Evolutionary conservation across 2,888 invertebrate genomes (phyloP), one percentile per base, ranked within the genome.

Genomic region (Lasius platythorax): DNA sequence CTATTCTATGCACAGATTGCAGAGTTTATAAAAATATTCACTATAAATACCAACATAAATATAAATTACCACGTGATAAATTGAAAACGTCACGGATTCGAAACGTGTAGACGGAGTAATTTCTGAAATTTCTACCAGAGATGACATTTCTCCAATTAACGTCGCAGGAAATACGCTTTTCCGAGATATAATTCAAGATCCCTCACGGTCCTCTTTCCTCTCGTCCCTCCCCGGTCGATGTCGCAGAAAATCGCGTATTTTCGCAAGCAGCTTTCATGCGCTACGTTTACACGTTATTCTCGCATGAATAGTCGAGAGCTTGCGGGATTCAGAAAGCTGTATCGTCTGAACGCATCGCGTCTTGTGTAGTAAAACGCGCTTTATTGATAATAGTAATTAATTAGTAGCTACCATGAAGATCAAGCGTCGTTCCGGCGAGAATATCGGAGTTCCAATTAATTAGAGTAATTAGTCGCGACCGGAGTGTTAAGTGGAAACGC

Each of bases 381-480:
- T 40, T 53, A 68, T 76, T 89, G 73, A 87, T 90, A 90, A 90
- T 87, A 87, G 91, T 86, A 89, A 91, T 90, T 90, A 85, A 89
- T 88, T 88, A 90, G 91, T 90, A 91, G 92, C 90, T 91, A 89
- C 89, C 84, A 68, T 82, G 84, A 83, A 53, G n/a, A 82, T 82
- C 87, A 82, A 89, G 88, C 85, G 87, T 84, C 85, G 87, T 84
- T 82, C 82, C 86, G 76, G 74, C 75, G 74, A 82, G 85, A 88
- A 90, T 89, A 88, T 88, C 87, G 82, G 88, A 90, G 90, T 92
- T 92, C 92, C 92, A 92, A 93, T 94, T 94, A 94, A 94, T 93
- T 93, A 92, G 93, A 92, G 93, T 93, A 94, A 94, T 94, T 94
- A 93, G 93, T 93, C 91, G 89, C 90, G 89, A 92, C 91, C 92